phyloP scores from a whole-genome alignment of 2,888 invertebrate genomes.

The Phanerotoma sp. region DNA sequence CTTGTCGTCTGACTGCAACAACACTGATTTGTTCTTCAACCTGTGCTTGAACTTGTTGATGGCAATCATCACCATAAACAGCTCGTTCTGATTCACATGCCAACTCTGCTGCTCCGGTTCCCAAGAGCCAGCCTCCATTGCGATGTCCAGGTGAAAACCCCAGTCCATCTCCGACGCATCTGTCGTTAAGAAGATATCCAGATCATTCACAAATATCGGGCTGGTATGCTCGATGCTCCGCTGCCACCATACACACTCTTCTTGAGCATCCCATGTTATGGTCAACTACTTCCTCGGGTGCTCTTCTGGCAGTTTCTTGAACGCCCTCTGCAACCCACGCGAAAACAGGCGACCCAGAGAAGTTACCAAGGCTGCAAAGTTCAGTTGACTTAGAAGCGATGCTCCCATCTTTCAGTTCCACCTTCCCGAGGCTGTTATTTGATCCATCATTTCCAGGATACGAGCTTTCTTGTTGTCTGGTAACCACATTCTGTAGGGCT shows the following conservation, averaged over 20 bases:
- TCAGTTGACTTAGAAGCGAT: conserved; percentile 28
- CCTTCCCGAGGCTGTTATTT: conserved; percentile 16
- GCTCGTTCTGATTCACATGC: conserved; percentile 17
- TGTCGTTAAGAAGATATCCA: not conserved
- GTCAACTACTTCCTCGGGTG: not conserved
- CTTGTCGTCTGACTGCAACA: conserved; percentile 19
- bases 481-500: conserved; percentile 8
- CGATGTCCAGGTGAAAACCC: conserved; percentile 12
- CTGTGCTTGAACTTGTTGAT: not conserved
- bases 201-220: not conserved
- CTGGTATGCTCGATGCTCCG: not conserved
- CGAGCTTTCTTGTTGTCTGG: conserved; percentile 8
- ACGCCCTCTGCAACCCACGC: conserved; percentile 3
- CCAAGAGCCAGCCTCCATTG: conserved; percentile 6
- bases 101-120: not conserved
- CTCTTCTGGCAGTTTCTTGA: not conserved
- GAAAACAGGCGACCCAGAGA: conserved; percentile 18
- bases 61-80: conserved; percentile 13
- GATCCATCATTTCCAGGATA: conserved; percentile 6
- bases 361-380: conserved; percentile 26
- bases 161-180: conserved; percentile 8
- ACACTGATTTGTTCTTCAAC: conserved; percentile 1
- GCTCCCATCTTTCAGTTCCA: conserved; percentile 23
- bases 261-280: not conserved
- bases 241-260: not conserved